A percentile compares a stretch with the other conserved stretches of the same genome.
Conservation (phyloP, 53 echinoderm and acorn worm species). For the Paelopatides confundens region DNA sequence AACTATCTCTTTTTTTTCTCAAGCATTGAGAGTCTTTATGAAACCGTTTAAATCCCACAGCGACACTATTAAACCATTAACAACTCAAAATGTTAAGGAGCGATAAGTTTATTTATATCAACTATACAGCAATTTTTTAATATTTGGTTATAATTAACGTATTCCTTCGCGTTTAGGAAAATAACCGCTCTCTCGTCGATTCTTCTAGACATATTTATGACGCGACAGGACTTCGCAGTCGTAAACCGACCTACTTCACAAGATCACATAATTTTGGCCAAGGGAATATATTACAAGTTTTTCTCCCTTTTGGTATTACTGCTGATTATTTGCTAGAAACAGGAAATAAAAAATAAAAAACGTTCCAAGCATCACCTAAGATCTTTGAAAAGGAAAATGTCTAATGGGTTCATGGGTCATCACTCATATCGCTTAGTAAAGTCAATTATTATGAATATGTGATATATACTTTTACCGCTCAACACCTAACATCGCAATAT, state of each 20-base stretch:
- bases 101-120: neutral
- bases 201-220: neutral
- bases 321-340: no score
- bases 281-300: neutral
- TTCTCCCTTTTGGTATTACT: no score
- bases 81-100: neutral
- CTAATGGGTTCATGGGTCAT: no score
- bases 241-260: conserved; percentile 33
- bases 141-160: neutral
- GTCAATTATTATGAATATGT: no score
- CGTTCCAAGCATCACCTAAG: no score
- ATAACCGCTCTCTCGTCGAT: neutral
- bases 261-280: conserved; percentile 11
- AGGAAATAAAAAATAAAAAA: no score
- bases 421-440: no score
- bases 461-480: no score
- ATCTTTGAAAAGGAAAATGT: no score
- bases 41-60: neutral
- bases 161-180: neutral
- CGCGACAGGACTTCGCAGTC: neutral
- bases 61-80: neutral
- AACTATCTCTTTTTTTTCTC: no score
- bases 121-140: neutral
- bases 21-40: neutral
- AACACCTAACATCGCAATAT: no score